A percentile compares a stretch with the other conserved stretches of the same genome.
phyloP scores from a whole-genome alignment of 2,888 invertebrate species.

The Drosophila quasianomalipes region DNA sequence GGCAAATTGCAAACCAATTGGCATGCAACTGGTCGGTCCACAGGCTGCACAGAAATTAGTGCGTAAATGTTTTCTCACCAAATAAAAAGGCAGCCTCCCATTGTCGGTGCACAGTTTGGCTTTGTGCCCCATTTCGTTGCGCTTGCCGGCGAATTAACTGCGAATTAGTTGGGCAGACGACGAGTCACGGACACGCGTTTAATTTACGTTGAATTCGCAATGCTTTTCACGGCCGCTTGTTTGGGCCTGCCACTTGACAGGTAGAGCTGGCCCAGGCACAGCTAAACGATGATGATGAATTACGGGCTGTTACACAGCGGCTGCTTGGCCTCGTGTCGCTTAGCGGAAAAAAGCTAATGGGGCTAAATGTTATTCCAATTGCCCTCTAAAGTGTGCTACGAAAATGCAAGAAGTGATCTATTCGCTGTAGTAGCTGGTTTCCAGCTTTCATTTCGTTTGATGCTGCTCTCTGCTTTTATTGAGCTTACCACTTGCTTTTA shows the following conservation, averaged over 20 bases:
- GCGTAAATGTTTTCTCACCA: conserved; percentile 85
- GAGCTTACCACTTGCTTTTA: neutral
- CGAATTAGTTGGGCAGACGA: conserved; percentile 71
- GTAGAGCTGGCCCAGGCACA: conserved; percentile 37
- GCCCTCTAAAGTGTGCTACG: conserved; percentile 24
- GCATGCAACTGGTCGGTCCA: conserved; percentile 79
- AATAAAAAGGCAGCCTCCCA: conserved; percentile 72
- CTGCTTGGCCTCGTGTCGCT: conserved; percentile 19
- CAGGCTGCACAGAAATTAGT: conserved; percentile 74
- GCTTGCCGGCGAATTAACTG: conserved; percentile 82
- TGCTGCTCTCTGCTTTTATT: neutral
- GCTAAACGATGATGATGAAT: conserved; percentile 70
- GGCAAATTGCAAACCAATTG: conserved; percentile 80
- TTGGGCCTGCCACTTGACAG: conserved; percentile 60
- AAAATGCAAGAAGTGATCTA: conserved; percentile 21
- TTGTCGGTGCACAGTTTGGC: conserved; percentile 37
- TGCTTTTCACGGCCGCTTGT: conserved; percentile 62
- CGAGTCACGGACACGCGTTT: conserved; percentile 60
- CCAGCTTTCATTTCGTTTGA: neutral
- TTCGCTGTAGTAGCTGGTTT: neutral
- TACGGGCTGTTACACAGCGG: conserved; percentile 17
- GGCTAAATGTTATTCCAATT: conserved; percentile 31
- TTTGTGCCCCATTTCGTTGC: conserved; percentile 79
- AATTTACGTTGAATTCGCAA: conserved; percentile 71
- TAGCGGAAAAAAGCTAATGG: conserved; percentile 32